Percentiles rank a stretch among this genome's conserved stretches.
These are phyloP conservation scores for Cordilura impudica DNA, from an alignment of 2,888 invertebrate species.

Conservation along the genomic window DNA sequence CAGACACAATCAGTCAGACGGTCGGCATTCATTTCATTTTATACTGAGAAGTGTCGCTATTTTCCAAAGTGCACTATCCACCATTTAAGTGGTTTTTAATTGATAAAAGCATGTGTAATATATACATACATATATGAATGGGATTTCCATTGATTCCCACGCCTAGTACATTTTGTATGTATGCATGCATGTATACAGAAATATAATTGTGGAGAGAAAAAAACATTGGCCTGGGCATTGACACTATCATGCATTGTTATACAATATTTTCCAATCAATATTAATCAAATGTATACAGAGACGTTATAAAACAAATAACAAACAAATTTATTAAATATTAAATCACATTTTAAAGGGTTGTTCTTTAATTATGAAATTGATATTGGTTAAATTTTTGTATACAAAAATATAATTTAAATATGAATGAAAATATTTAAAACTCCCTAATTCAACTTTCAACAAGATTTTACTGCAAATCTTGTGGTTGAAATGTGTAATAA, in stretches of 20 bases:
- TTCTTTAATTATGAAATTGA: no score
- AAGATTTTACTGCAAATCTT: no score
- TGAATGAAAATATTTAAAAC: no score
- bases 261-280: neutral
- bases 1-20: neutral
- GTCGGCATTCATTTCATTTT: slow-evolving; percentile 51
- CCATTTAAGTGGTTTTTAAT: slow-evolving; percentile 74
- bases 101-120: slow-evolving; percentile 67
- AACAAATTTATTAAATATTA: no score
- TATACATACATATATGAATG: neutral
- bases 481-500: no score
- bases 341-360: no score
- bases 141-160: neutral
- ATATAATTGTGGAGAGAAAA: neutral
- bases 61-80: slow-evolving; percentile 47
- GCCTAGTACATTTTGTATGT: neutral
- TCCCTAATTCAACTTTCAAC: no score
- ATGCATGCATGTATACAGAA: neutral
- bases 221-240: neutral
- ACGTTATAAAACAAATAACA: neutral
- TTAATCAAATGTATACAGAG: neutral
- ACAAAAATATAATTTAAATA: no score
- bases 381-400: no score
- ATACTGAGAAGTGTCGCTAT: slow-evolving; percentile 35
- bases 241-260: neutral